These are phyloP conservation scores for Hystrix brachyura DNA, from an alignment of 2,113 vertebrate genomes.

Conservation along the genomic window DNA sequence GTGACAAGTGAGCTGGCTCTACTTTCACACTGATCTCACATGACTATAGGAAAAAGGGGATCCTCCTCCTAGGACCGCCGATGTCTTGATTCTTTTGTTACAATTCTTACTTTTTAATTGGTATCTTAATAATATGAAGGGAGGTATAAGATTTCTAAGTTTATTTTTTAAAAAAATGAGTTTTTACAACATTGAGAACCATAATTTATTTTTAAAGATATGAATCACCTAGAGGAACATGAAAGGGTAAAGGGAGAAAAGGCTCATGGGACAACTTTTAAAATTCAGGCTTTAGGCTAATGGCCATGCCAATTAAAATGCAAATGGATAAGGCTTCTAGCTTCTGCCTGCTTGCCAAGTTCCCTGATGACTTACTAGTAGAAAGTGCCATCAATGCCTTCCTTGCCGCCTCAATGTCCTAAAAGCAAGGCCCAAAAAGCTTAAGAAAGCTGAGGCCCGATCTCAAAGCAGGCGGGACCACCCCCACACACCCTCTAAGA, in stretches of 20 bases:
- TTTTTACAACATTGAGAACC: constrained; percentile 50
- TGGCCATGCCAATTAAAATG: constrained; percentile 78
- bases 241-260: constrained; percentile 48
- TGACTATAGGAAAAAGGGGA: not conserved
- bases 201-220: constrained; percentile 35
- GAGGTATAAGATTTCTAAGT: constrained; percentile 8
- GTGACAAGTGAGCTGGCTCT: not conserved
- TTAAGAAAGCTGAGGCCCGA: not conserved
- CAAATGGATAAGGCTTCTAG: constrained; percentile 68
- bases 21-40: not conserved
- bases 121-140: constrained; percentile 61
- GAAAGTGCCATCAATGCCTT: not conserved
- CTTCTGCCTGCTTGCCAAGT: constrained; percentile 61
- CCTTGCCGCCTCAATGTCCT: not conserved
- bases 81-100: constrained; percentile 5
- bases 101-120: constrained; percentile 47
- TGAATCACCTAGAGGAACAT: constrained; percentile 60
- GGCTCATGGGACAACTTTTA: constrained; percentile 66
- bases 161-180: not conserved
- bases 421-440: constrained; percentile 22
- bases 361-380: constrained; percentile 63
- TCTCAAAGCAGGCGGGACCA: not conserved
- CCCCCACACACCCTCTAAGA: not conserved
- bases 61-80: not conserved
- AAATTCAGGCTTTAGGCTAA: constrained; percentile 65